Conservation (phyloP, 1,140 invertebrate species). For the Heliconius melpomene region DNA sequence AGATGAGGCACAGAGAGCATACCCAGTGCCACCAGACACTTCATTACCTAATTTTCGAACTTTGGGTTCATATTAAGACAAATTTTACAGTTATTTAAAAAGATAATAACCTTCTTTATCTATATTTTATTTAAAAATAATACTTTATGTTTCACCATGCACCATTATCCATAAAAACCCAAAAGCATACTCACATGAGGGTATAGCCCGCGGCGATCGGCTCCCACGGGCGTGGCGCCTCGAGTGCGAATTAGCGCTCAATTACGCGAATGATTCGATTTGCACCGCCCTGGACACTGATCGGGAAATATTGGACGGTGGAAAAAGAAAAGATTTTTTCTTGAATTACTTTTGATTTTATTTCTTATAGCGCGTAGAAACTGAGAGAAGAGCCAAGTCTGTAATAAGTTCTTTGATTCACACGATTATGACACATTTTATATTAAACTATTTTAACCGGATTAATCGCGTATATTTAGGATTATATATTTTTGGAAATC, state of each 20-base stretch:
- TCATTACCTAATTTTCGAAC: too few relatives aligned
- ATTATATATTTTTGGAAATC: too few relatives aligned
- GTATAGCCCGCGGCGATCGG: slow-evolving; percentile 44
- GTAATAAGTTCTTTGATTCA: too few relatives aligned
- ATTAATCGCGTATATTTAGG: too few relatives aligned
- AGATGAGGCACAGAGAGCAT: not conserved
- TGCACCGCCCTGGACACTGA: slow-evolving; percentile 43
- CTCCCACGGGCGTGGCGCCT: slow-evolving; percentile 61
- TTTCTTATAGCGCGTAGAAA: too few relatives aligned
- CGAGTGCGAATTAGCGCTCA: slow-evolving; percentile 61
- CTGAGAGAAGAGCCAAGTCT: too few relatives aligned
- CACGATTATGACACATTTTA: too few relatives aligned
- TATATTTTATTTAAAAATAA: too few relatives aligned
- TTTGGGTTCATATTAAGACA: too few relatives aligned
- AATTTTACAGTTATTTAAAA: too few relatives aligned
- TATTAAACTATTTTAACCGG: too few relatives aligned
- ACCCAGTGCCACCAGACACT: not conserved
- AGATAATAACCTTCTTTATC: too few relatives aligned
- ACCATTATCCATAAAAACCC: not conserved
- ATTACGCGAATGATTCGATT: slow-evolving; percentile 73
- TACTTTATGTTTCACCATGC: not conserved
- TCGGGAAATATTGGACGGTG: not conserved
- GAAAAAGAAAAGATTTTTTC: not conserved
- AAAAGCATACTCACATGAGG: not conserved
- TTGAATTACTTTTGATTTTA: not conserved